Evolutionary conservation across 2,888 invertebrate species (phyloP).

Genomic region (Drosophila niveifrons): DNA sequence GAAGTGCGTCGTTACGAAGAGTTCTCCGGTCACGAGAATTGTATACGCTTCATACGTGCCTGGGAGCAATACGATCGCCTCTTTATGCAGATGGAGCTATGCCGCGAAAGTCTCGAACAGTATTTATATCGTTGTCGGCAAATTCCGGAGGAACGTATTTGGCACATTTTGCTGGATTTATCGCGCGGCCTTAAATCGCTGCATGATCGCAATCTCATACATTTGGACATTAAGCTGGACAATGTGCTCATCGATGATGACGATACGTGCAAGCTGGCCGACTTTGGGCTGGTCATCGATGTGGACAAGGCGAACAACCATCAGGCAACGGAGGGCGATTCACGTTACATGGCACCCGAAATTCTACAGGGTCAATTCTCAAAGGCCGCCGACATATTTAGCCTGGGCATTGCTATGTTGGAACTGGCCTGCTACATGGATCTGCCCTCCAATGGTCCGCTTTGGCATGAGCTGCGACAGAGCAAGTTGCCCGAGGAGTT

Average conservation of each 20-base stretch:
- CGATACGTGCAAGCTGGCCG: conserved; percentile 89
- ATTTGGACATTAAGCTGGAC: conserved; percentile 92
- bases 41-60: conserved; percentile 89
- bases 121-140: conserved; percentile 87
- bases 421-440: conserved; percentile 90
- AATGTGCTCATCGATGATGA: conserved; percentile 90
- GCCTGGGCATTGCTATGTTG: conserved; percentile 90
- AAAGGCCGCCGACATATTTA: conserved; percentile 91
- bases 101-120: conserved; percentile 88
- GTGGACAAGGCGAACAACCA: conserved; percentile 87
- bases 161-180: conserved; percentile 89
- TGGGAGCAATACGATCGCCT: conserved; percentile 91
- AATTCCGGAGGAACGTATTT: conserved; percentile 88
- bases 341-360: conserved; percentile 91
- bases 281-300: conserved; percentile 91
- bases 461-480: conserved; percentile 89
- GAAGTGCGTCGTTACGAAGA: conserved; percentile 90
- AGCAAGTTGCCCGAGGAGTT: conserved; percentile 87
- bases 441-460: conserved; percentile 89
- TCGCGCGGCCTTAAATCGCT: conserved; percentile 88
- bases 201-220: conserved; percentile 89
- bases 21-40: conserved; percentile 89
- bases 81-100: conserved; percentile 91
- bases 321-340: conserved; percentile 90
- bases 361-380: conserved; percentile 88